Evolutionary conservation across 2,113 vertebrate species (phyloP).

Genomic region (rabbit (Oryctolagus cuniculus)): DNA sequence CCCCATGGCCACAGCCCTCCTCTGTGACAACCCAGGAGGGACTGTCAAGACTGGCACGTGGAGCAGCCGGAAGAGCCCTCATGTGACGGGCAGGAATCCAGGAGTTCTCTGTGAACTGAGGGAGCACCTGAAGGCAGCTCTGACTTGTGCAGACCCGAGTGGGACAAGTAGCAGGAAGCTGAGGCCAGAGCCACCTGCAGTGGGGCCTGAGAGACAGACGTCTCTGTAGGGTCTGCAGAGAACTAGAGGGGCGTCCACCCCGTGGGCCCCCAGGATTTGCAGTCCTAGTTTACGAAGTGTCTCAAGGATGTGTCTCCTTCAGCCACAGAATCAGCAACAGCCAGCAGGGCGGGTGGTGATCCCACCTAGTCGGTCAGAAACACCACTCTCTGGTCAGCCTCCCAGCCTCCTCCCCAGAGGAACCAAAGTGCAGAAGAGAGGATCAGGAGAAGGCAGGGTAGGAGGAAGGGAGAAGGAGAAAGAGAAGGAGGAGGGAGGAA

Average conservation of each 20-base stretch:
- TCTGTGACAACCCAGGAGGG: neutral
- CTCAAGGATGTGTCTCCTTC: accelerated
- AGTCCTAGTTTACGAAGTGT: neutral
- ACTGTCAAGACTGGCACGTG: neutral
- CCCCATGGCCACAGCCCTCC: neutral
- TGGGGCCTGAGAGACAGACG: no score
- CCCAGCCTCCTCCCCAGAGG: neutral
- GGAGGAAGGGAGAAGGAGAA: no score
- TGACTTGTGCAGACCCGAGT: neutral
- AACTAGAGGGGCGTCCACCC: neutral
- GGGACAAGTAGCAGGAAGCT: neutral
- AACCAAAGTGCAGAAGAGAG: neutral
- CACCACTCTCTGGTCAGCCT: neutral
- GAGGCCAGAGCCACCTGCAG: neutral
- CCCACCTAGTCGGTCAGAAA: neutral
- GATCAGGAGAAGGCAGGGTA: neutral
- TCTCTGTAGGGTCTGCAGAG: neutral
- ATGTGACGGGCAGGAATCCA: accelerated
- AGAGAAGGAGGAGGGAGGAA: neutral
- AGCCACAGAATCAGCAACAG: neutral
- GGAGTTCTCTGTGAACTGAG: no score
- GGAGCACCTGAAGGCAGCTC: neutral
- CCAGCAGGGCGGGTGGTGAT: accelerated
- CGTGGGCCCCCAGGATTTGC: neutral
- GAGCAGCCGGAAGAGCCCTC: neutral